Conservation (phyloP, 2,797 vertebrate genomes). For the Acropternis orthonyx region DNA sequence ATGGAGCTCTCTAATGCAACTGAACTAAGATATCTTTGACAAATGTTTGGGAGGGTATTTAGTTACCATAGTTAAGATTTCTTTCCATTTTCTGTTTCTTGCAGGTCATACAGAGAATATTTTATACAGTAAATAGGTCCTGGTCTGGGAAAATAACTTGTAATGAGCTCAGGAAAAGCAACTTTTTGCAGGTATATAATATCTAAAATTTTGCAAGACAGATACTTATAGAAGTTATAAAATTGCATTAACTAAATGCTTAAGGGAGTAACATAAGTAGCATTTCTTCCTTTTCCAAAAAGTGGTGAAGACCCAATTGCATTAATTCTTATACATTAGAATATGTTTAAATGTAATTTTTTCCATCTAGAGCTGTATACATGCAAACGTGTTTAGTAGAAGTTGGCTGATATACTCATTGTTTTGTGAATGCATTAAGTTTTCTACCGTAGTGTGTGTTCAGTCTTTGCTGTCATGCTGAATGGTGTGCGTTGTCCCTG, state of each 20-base stretch:
- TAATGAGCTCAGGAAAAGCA: slow-evolving; percentile 90
- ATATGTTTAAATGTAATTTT: neutral
- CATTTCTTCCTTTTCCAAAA: neutral
- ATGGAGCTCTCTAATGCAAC: neutral
- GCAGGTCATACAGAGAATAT: slow-evolving; percentile 96
- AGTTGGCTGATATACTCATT: neutral
- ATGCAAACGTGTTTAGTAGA: neutral
- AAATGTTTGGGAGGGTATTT: neutral
- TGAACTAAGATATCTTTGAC: neutral
- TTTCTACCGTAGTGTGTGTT: neutral
- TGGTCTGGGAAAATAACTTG: slow-evolving; percentile 92
- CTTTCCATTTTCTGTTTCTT: neutral
- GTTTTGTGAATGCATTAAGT: neutral
- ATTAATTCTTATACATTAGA: neutral
- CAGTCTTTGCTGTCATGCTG: neutral
- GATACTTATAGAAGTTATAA: neutral
- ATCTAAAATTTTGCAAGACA: neutral
- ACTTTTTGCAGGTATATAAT: slow-evolving; percentile 86
- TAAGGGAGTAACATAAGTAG: neutral
- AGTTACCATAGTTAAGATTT: neutral
- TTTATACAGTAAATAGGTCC: slow-evolving; percentile 93
- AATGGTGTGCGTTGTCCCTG: neutral
- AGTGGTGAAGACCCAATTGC: neutral
- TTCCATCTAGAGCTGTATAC: neutral
- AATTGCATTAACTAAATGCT: neutral